Percentiles rank a stretch among this genome's conserved stretches.
Conservation (phyloP, 2,888 invertebrate genomes). For the Eudasyphora cyanicolor region DNA sequence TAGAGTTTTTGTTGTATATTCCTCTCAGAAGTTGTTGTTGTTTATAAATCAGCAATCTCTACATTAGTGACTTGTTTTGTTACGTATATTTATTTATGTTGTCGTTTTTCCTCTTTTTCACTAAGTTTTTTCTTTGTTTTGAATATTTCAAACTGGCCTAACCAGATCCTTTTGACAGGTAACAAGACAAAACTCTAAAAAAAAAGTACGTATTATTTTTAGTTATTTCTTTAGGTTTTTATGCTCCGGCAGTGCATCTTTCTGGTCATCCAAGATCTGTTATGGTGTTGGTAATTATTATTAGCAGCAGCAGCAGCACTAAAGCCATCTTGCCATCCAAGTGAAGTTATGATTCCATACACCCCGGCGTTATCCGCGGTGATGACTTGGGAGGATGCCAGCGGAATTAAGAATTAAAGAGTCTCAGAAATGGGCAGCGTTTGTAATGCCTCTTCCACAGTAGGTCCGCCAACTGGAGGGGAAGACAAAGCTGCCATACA, state of each 20-base stretch:
- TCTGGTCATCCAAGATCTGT: neutral
- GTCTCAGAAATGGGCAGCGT: neutral
- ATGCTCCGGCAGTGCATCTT: neutral
- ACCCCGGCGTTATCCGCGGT: neutral
- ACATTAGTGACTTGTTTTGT: constrained; percentile 26
- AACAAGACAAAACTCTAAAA: constrained; percentile 16
- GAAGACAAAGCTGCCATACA: neutral
- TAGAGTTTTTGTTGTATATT: no score
- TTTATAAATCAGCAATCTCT: constrained; percentile 10
- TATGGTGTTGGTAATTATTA: constrained; percentile 21
- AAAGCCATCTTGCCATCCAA: constrained; percentile 18
- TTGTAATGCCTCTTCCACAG: neutral
- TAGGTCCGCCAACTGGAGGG: neutral
- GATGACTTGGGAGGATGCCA: neutral
- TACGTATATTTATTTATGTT: constrained; percentile 28
- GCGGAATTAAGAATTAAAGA: neutral
- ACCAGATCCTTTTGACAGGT: constrained; percentile 51
- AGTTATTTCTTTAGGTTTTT: neutral
- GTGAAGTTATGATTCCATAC: constrained; percentile 12
- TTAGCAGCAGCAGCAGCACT: no score
- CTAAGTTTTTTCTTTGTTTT: constrained; percentile 11
- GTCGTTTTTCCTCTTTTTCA: neutral
- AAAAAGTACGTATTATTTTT: constrained; percentile 26
- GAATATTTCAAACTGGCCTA: constrained; percentile 34
- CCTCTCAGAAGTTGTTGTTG: neutral